Conservation (phyloP, 1,140 invertebrate genomes). For the Ceratina australensis region DNA sequence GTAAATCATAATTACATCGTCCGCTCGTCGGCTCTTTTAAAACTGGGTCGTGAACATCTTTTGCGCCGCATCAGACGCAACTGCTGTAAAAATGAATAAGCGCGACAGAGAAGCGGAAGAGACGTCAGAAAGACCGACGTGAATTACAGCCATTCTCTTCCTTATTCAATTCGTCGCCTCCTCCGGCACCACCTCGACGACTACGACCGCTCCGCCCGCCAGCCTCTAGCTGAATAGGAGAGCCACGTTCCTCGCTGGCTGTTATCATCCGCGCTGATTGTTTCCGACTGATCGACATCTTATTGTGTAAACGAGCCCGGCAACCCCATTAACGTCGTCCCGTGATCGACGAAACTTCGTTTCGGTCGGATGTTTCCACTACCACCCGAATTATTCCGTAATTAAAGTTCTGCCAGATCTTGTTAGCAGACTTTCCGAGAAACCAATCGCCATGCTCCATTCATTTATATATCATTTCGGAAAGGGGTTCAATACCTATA, state of each 20-base stretch:
- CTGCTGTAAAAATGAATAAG: slow-evolving; percentile 49
- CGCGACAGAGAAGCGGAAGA: slow-evolving; percentile 29
- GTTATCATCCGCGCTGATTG: slow-evolving; percentile 44
- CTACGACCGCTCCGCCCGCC: too few relatives aligned
- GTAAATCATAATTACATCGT: slow-evolving; percentile 49
- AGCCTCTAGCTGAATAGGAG: not conserved
- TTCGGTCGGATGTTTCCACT: not conserved
- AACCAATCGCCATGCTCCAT: not conserved
- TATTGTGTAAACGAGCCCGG: slow-evolving; percentile 32
- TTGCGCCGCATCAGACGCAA: slow-evolving; percentile 37
- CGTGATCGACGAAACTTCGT: slow-evolving; percentile 17
- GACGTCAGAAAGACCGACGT: slow-evolving; percentile 43
- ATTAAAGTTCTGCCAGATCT: slow-evolving; percentile 35
- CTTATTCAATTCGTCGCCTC: slow-evolving; percentile 34
- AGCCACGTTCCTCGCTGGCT: not conserved
- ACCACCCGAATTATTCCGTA: slow-evolving; percentile 17
- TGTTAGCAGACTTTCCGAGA: not conserved
- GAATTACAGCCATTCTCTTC: slow-evolving; percentile 44
- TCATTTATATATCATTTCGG: too few relatives aligned
- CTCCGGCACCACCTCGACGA: not conserved
- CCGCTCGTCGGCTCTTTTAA: slow-evolving; percentile 28
- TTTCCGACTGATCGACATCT: slow-evolving; percentile 44
- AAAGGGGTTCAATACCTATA: too few relatives aligned
- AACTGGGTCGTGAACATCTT: slow-evolving; percentile 46
- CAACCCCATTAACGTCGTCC: slow-evolving; percentile 12